Percentiles rank a stretch among this genome's conserved stretches.
These are phyloP conservation scores for Darevskia nairensis DNA, from an alignment of 2,797 vertebrate genomes.

Conservation along the genomic window DNA sequence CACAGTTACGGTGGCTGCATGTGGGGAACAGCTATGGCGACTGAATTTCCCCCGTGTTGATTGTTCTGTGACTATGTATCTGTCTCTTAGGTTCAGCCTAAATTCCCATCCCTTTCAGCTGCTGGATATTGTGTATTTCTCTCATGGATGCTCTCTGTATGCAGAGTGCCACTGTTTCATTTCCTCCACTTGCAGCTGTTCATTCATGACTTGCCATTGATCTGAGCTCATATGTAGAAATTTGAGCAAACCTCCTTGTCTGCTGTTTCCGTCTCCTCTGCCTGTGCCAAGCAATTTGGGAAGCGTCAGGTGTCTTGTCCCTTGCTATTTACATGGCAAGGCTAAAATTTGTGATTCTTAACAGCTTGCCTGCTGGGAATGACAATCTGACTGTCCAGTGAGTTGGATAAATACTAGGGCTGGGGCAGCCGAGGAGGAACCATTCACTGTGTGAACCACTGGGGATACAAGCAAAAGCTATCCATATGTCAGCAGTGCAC, in stretches of 20 bases:
- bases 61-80: background rate
- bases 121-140: background rate
- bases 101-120: slow-evolving; percentile 4
- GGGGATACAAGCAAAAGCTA: slow-evolving; percentile 10
- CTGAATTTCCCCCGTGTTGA: background rate
- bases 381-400: slow-evolving; percentile 25
- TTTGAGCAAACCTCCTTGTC: slow-evolving; percentile 29
- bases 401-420: slow-evolving; percentile 35
- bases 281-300: slow-evolving; percentile 5
- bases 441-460: slow-evolving; percentile 8
- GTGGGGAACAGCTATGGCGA: background rate
- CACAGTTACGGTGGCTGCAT: background rate
- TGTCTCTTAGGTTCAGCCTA: background rate
- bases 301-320: slow-evolving; percentile 21
- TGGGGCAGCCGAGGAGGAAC: slow-evolving; percentile 1
- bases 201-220: background rate
- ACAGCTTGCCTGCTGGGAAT: slow-evolving; percentile 29
- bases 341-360: slow-evolving; percentile 37
- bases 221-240: background rate
- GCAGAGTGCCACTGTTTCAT: background rate
- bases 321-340: slow-evolving; percentile 20
- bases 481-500: background rate
- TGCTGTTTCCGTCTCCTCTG: background rate
- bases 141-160: background rate
- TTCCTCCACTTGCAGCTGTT: background rate